Conservation (phyloP, 1,140 invertebrate genomes). For the Liolophura sinensis region DNA sequence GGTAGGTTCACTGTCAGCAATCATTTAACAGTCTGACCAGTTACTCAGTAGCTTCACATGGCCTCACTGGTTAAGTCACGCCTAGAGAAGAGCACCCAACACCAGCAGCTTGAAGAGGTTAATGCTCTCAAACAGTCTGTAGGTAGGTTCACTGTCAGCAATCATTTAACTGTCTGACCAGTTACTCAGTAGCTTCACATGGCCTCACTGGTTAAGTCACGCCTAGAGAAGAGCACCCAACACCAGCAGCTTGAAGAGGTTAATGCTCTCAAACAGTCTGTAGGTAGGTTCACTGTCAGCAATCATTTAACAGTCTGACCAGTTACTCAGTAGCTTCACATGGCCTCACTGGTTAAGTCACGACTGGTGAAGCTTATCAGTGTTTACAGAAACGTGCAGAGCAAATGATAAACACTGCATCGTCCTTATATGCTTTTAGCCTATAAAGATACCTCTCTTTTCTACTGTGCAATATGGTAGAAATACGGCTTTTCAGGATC, state of each 20-base stretch:
- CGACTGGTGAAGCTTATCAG: conserved; percentile 69
- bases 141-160: conserved; percentile 39
- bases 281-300: conserved; percentile 47
- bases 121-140: conserved; percentile 59
- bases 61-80: conserved; percentile 69
- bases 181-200: too few relatives aligned
- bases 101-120: conserved; percentile 79
- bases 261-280: conserved; percentile 57
- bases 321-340: too few relatives aligned
- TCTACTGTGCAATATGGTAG: too few relatives aligned
- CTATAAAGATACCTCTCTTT: too few relatives aligned
- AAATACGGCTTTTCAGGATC: too few relatives aligned
- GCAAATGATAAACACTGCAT: too few relatives aligned
- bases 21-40: too few relatives aligned
- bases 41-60: too few relatives aligned
- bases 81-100: conserved; percentile 70
- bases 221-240: conserved; percentile 70
- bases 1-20: conserved; percentile 38
- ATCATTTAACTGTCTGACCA: too few relatives aligned
- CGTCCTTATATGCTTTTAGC: too few relatives aligned
- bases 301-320: too few relatives aligned
- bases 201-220: conserved; percentile 69
- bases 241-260: conserved; percentile 81
- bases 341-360: conserved; percentile 68
- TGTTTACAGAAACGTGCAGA: too few relatives aligned